Base-by-base conservation (phyloP, 2,113 vertebrate species). In the Ursus arctos region DNA sequence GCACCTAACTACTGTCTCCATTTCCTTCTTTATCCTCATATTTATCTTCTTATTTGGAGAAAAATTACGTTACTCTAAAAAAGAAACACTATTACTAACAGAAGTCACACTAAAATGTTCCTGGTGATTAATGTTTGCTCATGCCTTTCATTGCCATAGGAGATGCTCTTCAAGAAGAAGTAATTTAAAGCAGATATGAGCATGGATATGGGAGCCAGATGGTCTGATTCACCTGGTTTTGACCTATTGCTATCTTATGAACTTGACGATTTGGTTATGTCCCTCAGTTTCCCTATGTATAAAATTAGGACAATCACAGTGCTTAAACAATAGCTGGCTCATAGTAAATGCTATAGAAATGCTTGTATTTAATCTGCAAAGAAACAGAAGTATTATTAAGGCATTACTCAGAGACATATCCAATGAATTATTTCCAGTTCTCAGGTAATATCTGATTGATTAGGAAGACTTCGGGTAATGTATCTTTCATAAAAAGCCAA, bases 191-290 rank as follows among this genome's bases (percentile, higher is more conserved):
- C 19, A 31, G 12, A 7, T 36, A 18, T 74, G 5, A 12, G 14
- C 10, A 10, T 10, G 0, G 24, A 59, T 1, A 84, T 0, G 12
- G 14, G 6, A 88, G 0, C 2, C 40, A 61, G 43, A 53, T 1
- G 43, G 7, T 80, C 55, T 53, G 31, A 92, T 71, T 65, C 13
- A 63, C 28, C 31, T 47, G 6, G 0, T 7, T 7, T 82, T 72
- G 7, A 72, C 36, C 18, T 51, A 43, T 67, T 47, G 16, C 9
- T 85, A 28, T 9, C 28, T 82, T 47, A 6, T 69, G 22, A 21
- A 67, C 36, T 55, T 74, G 16, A 87, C 5, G 69, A 72, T 7
- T 59, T 95, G 24, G 4, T 72, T 22, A 69, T 76, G 7, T 21
- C 33, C 26, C 28, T 91, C 22, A 51, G 13, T 95, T 84, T 96